Conservation (phyloP, 2,888 invertebrate species). For the Lepidocyrtoides sp. region DNA sequence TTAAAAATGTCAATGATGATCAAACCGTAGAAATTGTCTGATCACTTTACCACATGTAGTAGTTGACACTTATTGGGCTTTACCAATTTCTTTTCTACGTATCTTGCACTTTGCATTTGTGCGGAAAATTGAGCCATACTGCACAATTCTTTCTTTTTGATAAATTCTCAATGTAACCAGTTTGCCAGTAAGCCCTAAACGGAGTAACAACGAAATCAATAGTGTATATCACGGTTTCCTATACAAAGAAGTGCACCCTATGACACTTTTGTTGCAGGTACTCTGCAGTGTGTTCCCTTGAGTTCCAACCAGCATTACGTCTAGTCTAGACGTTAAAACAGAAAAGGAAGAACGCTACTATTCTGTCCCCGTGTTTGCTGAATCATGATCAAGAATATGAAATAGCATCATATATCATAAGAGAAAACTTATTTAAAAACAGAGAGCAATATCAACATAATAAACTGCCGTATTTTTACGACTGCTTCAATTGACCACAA, state of each 20-base stretch:
- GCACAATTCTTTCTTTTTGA: neutral
- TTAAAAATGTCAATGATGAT: too few species aligned
- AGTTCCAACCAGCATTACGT: neutral
- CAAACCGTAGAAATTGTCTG: too few species aligned
- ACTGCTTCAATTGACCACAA: slow-evolving; percentile 6
- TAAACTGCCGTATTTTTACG: too few species aligned
- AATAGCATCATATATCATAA: too few species aligned
- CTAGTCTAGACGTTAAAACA: neutral
- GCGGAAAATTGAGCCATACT: slow-evolving; percentile 47
- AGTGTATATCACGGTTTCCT: neutral
- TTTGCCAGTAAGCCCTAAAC: neutral
- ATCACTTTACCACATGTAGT: neutral
- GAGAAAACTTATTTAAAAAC: too few species aligned
- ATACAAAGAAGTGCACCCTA: neutral
- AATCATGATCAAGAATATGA: too few species aligned
- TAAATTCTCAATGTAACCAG: too few species aligned
- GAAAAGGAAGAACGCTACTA: neutral
- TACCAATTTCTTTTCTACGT: neutral
- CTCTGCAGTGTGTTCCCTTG: slow-evolving; percentile 56
- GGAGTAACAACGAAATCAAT: neutral
- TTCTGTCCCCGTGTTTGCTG: neutral
- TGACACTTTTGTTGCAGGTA: slow-evolving; percentile 57
- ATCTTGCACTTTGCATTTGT: neutral
- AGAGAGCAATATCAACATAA: too few species aligned
- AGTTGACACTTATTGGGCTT: neutral